Conservation (phyloP, 2,888 invertebrate genomes). For the Mythimna loreyi region DNA sequence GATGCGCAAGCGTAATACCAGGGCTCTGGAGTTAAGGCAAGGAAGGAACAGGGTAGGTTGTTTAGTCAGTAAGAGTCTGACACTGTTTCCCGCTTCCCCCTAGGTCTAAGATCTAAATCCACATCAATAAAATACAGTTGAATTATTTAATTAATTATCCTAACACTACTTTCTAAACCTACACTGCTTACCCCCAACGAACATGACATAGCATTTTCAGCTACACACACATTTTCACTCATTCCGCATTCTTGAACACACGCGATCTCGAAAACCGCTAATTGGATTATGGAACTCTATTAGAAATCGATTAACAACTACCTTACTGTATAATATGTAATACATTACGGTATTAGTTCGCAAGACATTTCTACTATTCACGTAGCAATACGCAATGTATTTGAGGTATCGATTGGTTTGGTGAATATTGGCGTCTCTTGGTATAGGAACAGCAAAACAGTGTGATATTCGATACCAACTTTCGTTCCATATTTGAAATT, state of each 20-base stretch:
- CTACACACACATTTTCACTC: conserved; percentile 59
- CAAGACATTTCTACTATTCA: conserved; percentile 2
- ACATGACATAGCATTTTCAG: conserved; percentile 65
- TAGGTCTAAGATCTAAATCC: background rate
- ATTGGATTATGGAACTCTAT: conserved; percentile 61
- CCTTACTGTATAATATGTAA: conserved; percentile 37
- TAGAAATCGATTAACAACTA: conserved; percentile 58
- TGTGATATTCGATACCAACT: conserved; percentile 68
- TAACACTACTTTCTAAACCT: conserved; percentile 52
- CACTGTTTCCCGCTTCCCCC: too few relatives aligned
- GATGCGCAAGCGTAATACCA: too few relatives aligned
- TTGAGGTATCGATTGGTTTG: conserved; percentile 3
- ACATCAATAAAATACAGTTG: conserved; percentile 1
- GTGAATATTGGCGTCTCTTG: conserved; percentile 5
- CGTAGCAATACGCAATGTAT: conserved; percentile 56
- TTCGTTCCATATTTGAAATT: conserved; percentile 77
- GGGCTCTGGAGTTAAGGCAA: too few relatives aligned
- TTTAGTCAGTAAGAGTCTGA: too few relatives aligned
- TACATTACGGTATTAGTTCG: conserved; percentile 57
- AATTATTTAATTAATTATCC: conserved; percentile 12
- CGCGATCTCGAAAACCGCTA: conserved; percentile 63
- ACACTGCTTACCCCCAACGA: conserved; percentile 37
- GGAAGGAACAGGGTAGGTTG: too few relatives aligned
- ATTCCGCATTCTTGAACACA: conserved; percentile 67
- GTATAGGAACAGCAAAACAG: conserved; percentile 65